Percentiles rank a stretch among this genome's conserved stretches.
These are phyloP conservation scores for Linurgus olivaceus DNA, from an alignment of 2,797 vertebrate species.

Conservation along the genomic window DNA sequence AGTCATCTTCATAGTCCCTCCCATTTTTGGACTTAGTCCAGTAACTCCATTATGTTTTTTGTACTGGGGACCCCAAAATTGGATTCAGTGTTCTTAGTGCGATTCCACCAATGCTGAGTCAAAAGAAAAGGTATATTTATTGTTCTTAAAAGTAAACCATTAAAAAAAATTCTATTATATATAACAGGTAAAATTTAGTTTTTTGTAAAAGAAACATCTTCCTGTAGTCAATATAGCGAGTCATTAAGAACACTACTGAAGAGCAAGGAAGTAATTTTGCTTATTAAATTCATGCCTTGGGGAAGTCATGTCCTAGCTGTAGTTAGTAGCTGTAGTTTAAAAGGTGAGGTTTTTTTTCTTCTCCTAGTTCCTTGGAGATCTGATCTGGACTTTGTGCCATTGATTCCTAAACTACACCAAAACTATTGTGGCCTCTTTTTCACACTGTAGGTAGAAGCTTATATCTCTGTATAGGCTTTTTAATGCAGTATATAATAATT, in stretches of 20 bases:
- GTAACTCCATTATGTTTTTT: not conserved
- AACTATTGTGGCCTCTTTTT: not conserved
- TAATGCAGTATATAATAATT: not conserved
- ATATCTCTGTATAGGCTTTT: not conserved
- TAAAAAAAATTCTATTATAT: fast-evolving
- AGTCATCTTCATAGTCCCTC: not conserved
- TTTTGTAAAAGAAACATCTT: not conserved
- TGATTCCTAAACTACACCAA: not conserved
- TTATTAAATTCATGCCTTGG: not conserved
- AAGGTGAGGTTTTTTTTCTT: not conserved
- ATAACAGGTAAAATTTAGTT: not conserved
- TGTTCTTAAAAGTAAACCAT: not conserved
- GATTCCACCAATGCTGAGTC: not conserved
- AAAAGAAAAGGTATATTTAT: not conserved
- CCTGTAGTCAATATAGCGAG: not conserved
- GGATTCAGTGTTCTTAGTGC: not conserved
- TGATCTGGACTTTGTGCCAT: not conserved
- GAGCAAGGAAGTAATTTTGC: not conserved
- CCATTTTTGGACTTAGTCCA: not conserved
- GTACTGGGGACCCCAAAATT: not conserved
- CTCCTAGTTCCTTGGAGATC: not conserved
- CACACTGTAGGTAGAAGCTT: not conserved
- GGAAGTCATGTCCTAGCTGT: not conserved
- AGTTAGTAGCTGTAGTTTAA: not conserved
- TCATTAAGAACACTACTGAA: not conserved